Base-by-base conservation (phyloP, 2,888 invertebrate genomes). In the Lepidochrysops patricia region DNA sequence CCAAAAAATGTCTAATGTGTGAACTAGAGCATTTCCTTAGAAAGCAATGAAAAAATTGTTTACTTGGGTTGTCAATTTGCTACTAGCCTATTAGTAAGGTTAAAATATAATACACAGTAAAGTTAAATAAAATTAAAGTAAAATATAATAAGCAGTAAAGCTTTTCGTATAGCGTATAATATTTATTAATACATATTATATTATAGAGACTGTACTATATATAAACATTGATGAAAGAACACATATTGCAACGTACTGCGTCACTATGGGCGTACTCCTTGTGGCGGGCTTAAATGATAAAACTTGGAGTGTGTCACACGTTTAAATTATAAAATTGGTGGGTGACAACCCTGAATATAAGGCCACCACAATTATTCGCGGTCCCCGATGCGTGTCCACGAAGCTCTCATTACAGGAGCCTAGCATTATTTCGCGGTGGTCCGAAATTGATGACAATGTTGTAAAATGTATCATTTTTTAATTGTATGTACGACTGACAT, bases 361-460 rank as follows among this genome's bases (percentile, higher is more conserved):
- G 50, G 29, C 37, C 50, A 57, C 67, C 66, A 62, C 67, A 65
- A 67, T 66, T 67, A 67, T 64, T 60, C 26, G 56, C 61, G 43
- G 37, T 57, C 58, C 61, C 61, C 52, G 62, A 67, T 63, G 66
- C 67, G 66, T 67, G 59, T 62, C 67, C 54, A 66, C 66, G 58
- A 58, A 61, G 60, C 43, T 34, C 61, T 57, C 62, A 64, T 64
- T 64, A 61, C 60, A 9, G 49, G 35, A 61, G 62, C 63, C 62
- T 63, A 62, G 57, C 60, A 62, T 64, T 66, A 63, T 32, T 23
- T 37, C 62, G 37, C 49, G 37, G 50, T 64, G 58, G 62, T 57
- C 60, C 12, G 12, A 13, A 32, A 32, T 54, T 54, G 6, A 15
- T 12, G 9, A 23, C 19, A 19, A 43, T 9, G 19, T 43, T 43